Evolutionary conservation across 2,797 vertebrate genomes (phyloP).

Genomic region (Gila robusta): DNA sequence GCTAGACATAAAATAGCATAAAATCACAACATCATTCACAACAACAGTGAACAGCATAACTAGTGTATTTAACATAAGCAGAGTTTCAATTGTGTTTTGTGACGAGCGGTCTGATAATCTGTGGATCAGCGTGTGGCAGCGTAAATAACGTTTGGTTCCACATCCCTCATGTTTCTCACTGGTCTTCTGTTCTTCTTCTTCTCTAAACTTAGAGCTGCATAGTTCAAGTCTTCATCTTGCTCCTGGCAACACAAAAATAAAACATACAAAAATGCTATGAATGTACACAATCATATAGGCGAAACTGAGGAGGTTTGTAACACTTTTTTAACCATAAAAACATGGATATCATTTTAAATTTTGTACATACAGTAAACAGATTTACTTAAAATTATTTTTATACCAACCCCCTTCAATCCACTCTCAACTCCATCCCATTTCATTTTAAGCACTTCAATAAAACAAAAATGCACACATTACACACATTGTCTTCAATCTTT

Average conservation of each 20-base stretch:
- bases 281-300: not conserved
- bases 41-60: not conserved
- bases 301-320: not conserved
- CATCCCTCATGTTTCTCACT: not conserved
- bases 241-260: not conserved
- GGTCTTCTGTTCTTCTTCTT: constrained; percentile 28
- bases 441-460: not conserved
- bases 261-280: not conserved
- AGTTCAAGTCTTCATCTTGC: constrained; percentile 43
- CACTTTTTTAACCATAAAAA: not conserved
- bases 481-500: too few relatives aligned
- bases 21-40: not conserved
- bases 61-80: not conserved
- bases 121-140: constrained; percentile 57
- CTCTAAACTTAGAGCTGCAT: constrained; percentile 53
- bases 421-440: not conserved
- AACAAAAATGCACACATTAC: not conserved
- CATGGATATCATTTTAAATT: not conserved
- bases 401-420: not conserved
- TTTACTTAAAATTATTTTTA: not conserved
- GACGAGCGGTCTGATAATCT: not conserved
- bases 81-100: not conserved
- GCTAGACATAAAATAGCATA: not conserved
- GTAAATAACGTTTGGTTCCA: constrained; percentile 56
- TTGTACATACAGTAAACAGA: not conserved